Evolutionary conservation across 2,888 invertebrate species (phyloP), one percentile per base, ranked within the genome.

Genomic region (Eupsilia transversa): DNA sequence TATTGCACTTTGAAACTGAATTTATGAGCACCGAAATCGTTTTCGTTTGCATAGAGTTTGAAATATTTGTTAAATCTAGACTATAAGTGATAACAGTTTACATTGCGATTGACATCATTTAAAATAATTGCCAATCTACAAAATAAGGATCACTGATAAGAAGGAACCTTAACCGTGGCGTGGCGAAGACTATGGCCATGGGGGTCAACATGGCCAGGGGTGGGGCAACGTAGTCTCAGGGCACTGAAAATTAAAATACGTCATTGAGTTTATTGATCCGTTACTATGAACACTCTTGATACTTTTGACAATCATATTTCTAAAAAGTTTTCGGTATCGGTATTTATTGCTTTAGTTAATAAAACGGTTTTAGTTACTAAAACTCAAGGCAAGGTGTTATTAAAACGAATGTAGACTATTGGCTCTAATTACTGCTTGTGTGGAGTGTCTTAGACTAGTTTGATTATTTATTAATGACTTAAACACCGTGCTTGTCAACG

Each of bases 1-100:
- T 66, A 82, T 71, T 77, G 68, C 67, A 10, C 23, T 59, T 66
- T 65, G 35, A 30, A 7, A 27, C 57, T 68, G 33, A 77, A 72
- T 82, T 74, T 77, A 85, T 77, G 64, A 54, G 56, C 6, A 54
- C 54, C 20, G n/a, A 43, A 38, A 68, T 67, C 30, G n/a, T 82
- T 70, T 23, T 6, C 17, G 17, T 20, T 20, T 60, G 56, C 12
- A 46, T 76, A 9, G 14, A 35, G 1, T 30, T 66, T 46, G 14
- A 30, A 23, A 30, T 33, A 30, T 14, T 54, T 27, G 27, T 5
- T 54, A 27, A 9, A 27, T 54, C 52, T n/a, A n/a, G n/a, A n/a
- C n/a, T n/a, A n/a, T n/a, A n/a, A n/a, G n/a, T n/a, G n/a, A n/a
- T n/a, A n/a, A n/a, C n/a, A n/a, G n/a, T n/a, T n/a, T 38, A 10